Base-by-base conservation (phyloP, 2,888 invertebrate genomes). In the Meliscaeva auricollis region DNA sequence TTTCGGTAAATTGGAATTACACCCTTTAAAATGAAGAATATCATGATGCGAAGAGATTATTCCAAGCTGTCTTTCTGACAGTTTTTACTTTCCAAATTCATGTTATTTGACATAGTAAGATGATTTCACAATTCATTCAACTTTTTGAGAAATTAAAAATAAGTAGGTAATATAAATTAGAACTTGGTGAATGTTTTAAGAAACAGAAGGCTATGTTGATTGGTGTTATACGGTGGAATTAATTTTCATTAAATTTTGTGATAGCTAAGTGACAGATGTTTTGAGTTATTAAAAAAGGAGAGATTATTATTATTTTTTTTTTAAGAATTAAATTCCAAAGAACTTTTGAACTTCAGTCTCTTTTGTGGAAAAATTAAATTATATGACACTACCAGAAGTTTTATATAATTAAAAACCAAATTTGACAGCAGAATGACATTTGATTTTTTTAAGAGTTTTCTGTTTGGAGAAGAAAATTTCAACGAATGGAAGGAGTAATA, bases 1-100 rank as follows among this genome's bases (percentile, higher is more conserved):
- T 84, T 38, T 68, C 30, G 66, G 60, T 72, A 84, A 84, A 84
- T 84, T 84, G 75, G 84, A 79, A 73, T 83, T 79, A 58, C 46
- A 52, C 54, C 26, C 4, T 62, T 56, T 7, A 46, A 56, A 46
- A 32, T n/a, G 38, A 9, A 4, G 54, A 44, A 35, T 44, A 30
- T n/a, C n/a, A n/a, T 66, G 35, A 64, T 41, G 72, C 38, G 13
- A 38, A n/a, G 22, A 56, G 58, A 69, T 60, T 52, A 46, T 15
- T 66, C 48, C 56, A 44, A 46, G 77, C 30, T 75, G 38, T 38
- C 58, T 56, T 54, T 32, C 13, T 54, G 60, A 30, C 52, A 44
- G 58, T 26, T 41, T 54, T 22, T 58, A 48, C 46, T 44, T 32
- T 48, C 26, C 20, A n/a, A n/a, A n/a, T 64, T 64, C 44, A 35